Percentiles rank a stretch among this genome's conserved stretches.
Evolutionary conservation across 2,888 invertebrate species (phyloP).

Genomic region (Lithosia quadra): DNA sequence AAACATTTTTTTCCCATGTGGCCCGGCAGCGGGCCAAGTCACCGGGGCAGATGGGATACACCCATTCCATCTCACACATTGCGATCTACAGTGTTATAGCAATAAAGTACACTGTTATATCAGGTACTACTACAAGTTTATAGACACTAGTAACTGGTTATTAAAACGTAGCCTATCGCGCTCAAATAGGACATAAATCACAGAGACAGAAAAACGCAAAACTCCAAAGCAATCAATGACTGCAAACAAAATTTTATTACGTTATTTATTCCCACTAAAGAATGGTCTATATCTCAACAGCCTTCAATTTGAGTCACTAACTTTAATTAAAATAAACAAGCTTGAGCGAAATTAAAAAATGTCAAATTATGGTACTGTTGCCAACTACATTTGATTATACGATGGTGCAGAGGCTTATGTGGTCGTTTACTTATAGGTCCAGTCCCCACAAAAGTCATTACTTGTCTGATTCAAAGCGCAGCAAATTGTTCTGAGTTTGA

Average conservation of each 20-base stretch:
- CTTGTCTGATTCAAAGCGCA: too few species aligned
- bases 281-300: conserved; percentile 30
- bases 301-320: conserved; percentile 28
- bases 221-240: background rate
- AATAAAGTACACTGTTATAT: too few species aligned
- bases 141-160: too few species aligned
- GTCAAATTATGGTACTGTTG: conserved; percentile 40
- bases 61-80: too few species aligned
- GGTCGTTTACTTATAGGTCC: background rate
- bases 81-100: too few species aligned
- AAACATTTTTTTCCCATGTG: too few species aligned
- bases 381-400: background rate
- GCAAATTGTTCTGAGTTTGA: too few species aligned
- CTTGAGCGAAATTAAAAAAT: conserved; percentile 42
- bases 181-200: background rate
- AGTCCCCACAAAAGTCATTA: background rate
- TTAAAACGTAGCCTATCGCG: background rate
- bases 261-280: conserved; percentile 34
- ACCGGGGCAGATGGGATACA: too few species aligned
- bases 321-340: conserved; percentile 35
- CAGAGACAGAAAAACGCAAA: background rate
- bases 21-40: too few species aligned
- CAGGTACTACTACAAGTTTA: too few species aligned
- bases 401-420: background rate
- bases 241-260: conserved; percentile 27